Evolutionary conservation across 1,140 invertebrate genomes (phyloP), one percentile per base, ranked within the genome.

Genomic region (Euura lappo): DNA sequence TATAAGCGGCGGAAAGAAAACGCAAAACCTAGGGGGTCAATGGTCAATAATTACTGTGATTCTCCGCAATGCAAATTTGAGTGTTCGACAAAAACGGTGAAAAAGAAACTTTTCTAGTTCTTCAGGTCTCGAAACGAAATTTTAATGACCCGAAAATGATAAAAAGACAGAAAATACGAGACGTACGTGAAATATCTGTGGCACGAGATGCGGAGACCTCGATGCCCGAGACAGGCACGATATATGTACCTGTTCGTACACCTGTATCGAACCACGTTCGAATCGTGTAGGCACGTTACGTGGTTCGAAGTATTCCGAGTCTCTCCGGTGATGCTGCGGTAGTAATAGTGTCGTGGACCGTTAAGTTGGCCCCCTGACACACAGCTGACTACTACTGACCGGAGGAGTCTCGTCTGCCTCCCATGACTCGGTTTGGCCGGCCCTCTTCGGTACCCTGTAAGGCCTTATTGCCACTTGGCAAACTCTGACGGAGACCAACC

Each of bases 301-400:
- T 28, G 28, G 60, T 68, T 42, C 44, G 66, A 11, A n/a, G 10
- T 3, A 68, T 28, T 28, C 66, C 8, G 42, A 68, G 13, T 11
- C 28, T 7, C 11, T 3, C 28, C 11, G 51, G 28, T 28, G 60
- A 68, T 68, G 66, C 66, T 68, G 66, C 44, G 66, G 44, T n/a
- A 28, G 66, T 68, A 70, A 71, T 67, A 70, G 70, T 68, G 74
- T 68, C 51, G 51, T 76, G 74, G 72, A 86, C 83, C 84, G 84
- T 86, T 86, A 86, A 76, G 74, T 86, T 84, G 83, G 82, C 84
- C 83, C 80, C 78, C 83, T 85, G 81, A 86, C 84, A 86, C 80
- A 85, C 78, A 85, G 83, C 76, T 79, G 75, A 75, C 75, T 77
- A 44, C 65, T 51, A 28, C 51, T 46, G 46, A 8, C 43, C 8